phyloP scores from a whole-genome alignment of 1,140 invertebrate species.

The Catajapyx aquilonaris region DNA sequence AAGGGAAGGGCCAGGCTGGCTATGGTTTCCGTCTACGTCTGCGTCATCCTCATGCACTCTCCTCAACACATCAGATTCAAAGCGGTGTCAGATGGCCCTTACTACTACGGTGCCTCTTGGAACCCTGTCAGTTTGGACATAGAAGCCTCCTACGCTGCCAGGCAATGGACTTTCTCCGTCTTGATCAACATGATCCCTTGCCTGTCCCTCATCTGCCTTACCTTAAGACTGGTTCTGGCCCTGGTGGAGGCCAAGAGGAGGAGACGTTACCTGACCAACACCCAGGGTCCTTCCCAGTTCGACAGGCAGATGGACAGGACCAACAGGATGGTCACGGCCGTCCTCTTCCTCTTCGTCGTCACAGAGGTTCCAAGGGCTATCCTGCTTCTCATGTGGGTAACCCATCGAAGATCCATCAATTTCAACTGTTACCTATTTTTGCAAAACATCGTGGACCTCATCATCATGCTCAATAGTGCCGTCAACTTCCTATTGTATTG shows the following conservation, averaged over 20 bases:
- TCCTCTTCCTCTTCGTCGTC: conserved; percentile 29
- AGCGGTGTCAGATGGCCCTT: too few species aligned
- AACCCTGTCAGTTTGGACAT: too few species aligned
- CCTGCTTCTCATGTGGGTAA: conserved; percentile 18
- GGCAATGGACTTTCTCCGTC: too few species aligned
- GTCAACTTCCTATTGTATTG: conserved; percentile 49
- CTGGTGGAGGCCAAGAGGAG: conserved; percentile 22
- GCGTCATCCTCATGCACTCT: too few species aligned
- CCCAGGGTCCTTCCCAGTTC: too few species aligned
- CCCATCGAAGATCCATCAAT: conserved; percentile 19
- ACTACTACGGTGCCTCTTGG: too few species aligned
- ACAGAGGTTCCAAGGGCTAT: conserved; percentile 22
- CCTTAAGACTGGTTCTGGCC: conserved; percentile 28
- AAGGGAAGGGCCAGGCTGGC: too few species aligned
- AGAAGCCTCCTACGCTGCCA: too few species aligned
- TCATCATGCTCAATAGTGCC: conserved; percentile 38
- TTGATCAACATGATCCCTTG: conserved; percentile 34
- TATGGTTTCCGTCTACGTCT: too few species aligned
- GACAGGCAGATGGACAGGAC: too few species aligned
- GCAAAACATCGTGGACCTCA: conserved; percentile 31
- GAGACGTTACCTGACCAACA: too few species aligned
- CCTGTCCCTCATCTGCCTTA: conserved; percentile 29
- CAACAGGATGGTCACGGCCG: conserved; percentile 39
- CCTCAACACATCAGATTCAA: too few species aligned
- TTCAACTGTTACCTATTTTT: conserved; percentile 17